These are phyloP conservation scores for Pangasius macronema DNA, from an alignment of 2,797 vertebrate species.

Conservation along the genomic window DNA sequence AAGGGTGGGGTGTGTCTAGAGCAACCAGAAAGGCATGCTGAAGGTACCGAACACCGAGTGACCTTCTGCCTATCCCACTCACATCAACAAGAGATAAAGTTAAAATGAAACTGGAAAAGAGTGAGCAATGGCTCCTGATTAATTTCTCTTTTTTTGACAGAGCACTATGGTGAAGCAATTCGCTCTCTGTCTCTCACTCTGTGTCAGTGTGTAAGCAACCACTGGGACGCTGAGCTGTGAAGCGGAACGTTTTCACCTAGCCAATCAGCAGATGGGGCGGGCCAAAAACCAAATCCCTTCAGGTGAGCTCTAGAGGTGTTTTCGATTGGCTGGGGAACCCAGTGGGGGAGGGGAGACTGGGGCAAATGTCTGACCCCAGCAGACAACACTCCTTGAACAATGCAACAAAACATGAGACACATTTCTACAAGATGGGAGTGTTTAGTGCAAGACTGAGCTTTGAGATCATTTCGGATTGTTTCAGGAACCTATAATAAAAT, in stretches of 20 bases:
- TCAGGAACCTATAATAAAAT: background rate
- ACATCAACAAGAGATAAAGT: conserved; percentile 60
- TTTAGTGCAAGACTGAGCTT: conserved; percentile 45
- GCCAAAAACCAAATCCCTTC: conserved; percentile 75
- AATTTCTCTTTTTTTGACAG: conserved; percentile 61
- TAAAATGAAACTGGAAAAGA: conserved; percentile 59
- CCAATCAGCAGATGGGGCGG: conserved; percentile 74
- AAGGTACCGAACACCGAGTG: conserved; percentile 62
- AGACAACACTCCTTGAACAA: conserved; percentile 63
- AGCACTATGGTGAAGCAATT: conserved; percentile 75
- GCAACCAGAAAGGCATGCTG: conserved; percentile 53
- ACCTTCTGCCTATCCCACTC: conserved; percentile 62
- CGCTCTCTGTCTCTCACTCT: conserved; percentile 72
- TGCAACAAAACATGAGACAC: conserved; percentile 66
- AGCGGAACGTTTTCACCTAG: conserved; percentile 67
- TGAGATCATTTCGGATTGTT: conserved; percentile 3
- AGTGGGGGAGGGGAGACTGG: conserved; percentile 58
- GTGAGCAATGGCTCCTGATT: conserved; percentile 71
- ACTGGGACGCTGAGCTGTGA: conserved; percentile 70
- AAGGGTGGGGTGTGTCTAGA: conserved; percentile 64
- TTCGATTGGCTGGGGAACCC: conserved; percentile 65
- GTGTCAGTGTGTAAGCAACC: conserved; percentile 75
- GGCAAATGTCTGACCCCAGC: conserved; percentile 65
- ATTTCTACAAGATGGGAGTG: conserved; percentile 66
- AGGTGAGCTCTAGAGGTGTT: conserved; percentile 71